Percentiles rank a stretch among this genome's conserved stretches.
These are phyloP conservation scores for Scaptomyza pallida DNA, from an alignment of 1,140 invertebrate species.

Conservation along the genomic window DNA sequence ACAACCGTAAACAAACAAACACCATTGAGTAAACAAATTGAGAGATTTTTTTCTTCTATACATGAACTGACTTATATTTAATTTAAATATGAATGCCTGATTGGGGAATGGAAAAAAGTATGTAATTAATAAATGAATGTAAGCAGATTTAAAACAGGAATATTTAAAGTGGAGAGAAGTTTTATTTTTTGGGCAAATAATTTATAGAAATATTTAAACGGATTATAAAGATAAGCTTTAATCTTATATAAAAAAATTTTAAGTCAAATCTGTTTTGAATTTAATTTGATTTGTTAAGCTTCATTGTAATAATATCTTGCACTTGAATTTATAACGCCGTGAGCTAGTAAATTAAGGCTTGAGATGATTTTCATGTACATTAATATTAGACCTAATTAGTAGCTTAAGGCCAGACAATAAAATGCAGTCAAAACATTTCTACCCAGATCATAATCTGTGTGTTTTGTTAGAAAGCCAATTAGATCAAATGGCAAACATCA, in stretches of 20 bases:
- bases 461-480: neutral
- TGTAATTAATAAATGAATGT: slow-evolving; percentile 47
- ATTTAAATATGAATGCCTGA: slow-evolving; percentile 32
- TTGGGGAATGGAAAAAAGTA: slow-evolving; percentile 16
- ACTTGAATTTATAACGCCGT: no score
- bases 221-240: no score
- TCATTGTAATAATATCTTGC: no score
- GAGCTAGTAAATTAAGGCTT: neutral
- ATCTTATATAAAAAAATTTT: no score
- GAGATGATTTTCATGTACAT: no score
- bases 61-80: slow-evolving; percentile 45
- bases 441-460: neutral
- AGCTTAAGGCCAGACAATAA: neutral
- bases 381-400: neutral
- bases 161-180: neutral
- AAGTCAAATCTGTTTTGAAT: no score
- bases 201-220: no score
- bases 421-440: neutral
- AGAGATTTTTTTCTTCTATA: slow-evolving; percentile 43
- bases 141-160: slow-evolving; percentile 21
- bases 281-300: no score
- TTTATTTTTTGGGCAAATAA: no score
- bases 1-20: slow-evolving; percentile 31
- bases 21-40: slow-evolving; percentile 59
- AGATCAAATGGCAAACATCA: slow-evolving; percentile 6